A percentile compares a stretch with the other conserved stretches of the same genome.
Conservation (phyloP, 1,140 invertebrate species). For the Tetraneura akinire region DNA sequence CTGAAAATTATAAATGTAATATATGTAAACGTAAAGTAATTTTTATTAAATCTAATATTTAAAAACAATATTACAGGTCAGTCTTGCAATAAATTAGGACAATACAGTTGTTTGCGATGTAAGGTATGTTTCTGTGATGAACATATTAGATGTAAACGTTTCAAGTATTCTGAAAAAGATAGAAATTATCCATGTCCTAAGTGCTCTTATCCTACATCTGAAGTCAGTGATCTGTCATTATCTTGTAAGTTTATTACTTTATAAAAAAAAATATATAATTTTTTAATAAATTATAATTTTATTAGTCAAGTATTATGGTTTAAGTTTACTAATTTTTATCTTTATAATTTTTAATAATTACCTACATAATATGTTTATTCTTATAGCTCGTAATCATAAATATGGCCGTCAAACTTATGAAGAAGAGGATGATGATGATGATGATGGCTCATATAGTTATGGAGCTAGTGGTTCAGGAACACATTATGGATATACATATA, state of each 20-base stretch:
- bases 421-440: constrained; percentile 66
- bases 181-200: constrained; percentile 91
- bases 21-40: not conserved
- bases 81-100: constrained; percentile 90
- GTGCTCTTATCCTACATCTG: constrained; percentile 85
- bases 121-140: constrained; percentile 97
- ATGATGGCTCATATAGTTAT: constrained; percentile 58
- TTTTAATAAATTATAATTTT: not conserved
- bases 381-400: constrained; percentile 74
- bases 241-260: constrained; percentile 71
- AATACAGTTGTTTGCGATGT: constrained; percentile 92
- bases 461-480: constrained; percentile 61
- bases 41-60: too few relatives aligned
- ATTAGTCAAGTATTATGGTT: too few relatives aligned
- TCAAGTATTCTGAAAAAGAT: constrained; percentile 83
- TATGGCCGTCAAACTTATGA: constrained; percentile 76
- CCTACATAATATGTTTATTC: constrained; percentile 52
- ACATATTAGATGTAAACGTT: constrained; percentile 89
- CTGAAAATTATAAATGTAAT: constrained; percentile 90
- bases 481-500: constrained; percentile 58
- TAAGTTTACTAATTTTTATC: too few relatives aligned
- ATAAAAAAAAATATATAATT: not conserved
- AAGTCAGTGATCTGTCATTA: constrained; percentile 93
- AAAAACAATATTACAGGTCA: constrained; percentile 65
- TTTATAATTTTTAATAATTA: constrained; percentile 9